Evolutionary conservation across 2,888 invertebrate genomes (phyloP).

Genomic region (Eupeodes luniger): DNA sequence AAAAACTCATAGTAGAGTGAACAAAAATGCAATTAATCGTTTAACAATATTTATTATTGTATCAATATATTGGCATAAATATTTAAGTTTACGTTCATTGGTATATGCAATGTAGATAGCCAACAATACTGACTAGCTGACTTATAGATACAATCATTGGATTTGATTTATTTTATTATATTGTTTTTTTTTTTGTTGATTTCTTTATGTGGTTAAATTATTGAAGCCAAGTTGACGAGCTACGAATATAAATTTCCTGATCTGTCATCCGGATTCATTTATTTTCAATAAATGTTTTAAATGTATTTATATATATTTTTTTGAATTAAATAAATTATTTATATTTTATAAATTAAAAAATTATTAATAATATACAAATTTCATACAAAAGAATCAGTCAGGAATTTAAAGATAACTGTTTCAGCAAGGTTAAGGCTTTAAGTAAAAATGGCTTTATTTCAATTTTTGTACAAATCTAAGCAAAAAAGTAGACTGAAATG

Average conservation of each 20-base stretch:
- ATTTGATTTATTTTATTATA: neutral
- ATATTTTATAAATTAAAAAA: too few species aligned
- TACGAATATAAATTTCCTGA: conserved; percentile 23
- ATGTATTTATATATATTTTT: neutral
- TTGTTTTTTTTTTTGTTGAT: neutral
- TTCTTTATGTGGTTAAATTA: neutral
- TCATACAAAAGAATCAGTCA: too few species aligned
- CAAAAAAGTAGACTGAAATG: too few species aligned
- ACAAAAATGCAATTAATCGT: conserved; percentile 78
- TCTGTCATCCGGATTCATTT: conserved; percentile 18
- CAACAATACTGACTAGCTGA: neutral
- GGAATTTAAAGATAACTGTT: too few species aligned
- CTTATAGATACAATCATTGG: neutral
- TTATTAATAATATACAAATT: too few species aligned
- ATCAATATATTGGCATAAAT: neutral
- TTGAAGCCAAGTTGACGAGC: neutral
- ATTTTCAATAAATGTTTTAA: neutral
- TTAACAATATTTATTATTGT: conserved; percentile 53
- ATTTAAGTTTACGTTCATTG: too few species aligned
- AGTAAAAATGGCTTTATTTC: too few species aligned
- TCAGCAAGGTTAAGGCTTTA: too few species aligned
- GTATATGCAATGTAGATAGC: too few species aligned
- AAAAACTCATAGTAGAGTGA: conserved; percentile 76
- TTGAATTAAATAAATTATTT: too few species aligned
- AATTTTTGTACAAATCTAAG: too few species aligned